Conservation (phyloP, 2,113 vertebrate species). For the Protomyctophum bolini region DNA sequence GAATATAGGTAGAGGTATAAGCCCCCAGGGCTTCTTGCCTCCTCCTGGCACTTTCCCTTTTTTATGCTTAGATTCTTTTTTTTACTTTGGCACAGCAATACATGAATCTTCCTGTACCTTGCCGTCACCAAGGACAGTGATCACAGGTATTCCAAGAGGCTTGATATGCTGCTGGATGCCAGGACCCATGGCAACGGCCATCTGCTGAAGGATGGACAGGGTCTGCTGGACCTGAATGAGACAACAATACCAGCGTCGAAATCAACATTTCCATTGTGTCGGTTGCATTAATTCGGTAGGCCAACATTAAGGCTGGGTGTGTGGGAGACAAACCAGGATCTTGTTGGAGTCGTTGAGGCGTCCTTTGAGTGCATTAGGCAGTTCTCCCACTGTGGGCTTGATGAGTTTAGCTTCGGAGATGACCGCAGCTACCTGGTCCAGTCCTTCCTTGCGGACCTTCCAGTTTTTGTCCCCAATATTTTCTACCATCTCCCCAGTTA, state of each 20-base stretch:
- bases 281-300: too few relatives aligned
- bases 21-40: too few relatives aligned
- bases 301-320: too few relatives aligned
- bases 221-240: constrained; percentile 85
- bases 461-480: constrained; percentile 92
- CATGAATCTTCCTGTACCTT: constrained; percentile 76
- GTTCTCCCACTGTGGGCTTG: constrained; percentile 86
- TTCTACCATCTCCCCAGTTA: constrained; percentile 84
- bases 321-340: constrained; percentile 76
- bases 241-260: neutral
- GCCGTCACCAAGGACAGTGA: constrained; percentile 89
- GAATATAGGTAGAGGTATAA: too few relatives aligned
- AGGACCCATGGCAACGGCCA: constrained; percentile 87
- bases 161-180: constrained; percentile 87
- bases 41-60: too few relatives aligned
- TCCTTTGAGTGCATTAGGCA: constrained; percentile 84
- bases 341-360: constrained; percentile 92
- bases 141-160: constrained; percentile 83
- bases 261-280: too few relatives aligned
- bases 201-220: constrained; percentile 85
- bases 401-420: constrained; percentile 91
- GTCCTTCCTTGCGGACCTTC: constrained; percentile 91
- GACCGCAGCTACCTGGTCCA: constrained; percentile 86
- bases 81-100: too few relatives aligned
- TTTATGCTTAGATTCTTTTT: too few relatives aligned